Evolutionary conservation across 2,888 invertebrate species (phyloP), one percentile per base, ranked within the genome.

Genomic region (Muscina levida): DNA sequence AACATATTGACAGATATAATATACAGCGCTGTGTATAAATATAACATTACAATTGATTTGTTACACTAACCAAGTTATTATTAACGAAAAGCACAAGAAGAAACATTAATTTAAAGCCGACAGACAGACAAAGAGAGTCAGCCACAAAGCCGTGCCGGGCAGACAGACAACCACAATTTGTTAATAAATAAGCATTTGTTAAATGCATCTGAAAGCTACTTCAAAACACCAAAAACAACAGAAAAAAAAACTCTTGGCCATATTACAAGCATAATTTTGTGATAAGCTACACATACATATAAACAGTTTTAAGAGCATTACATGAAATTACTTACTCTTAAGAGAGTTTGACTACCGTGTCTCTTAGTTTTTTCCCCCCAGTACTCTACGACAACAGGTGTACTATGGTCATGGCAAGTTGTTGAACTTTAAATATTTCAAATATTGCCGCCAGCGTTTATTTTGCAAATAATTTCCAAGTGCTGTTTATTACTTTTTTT

Each of bases 321-420:
- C n/a, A n/a, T n/a, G n/a, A n/a, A n/a, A n/a, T n/a, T n/a, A n/a
- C n/a, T n/a, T n/a, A n/a, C n/a, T n/a, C n/a, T n/a, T n/a, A n/a
- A 31, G 62, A 37, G 42, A 59, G 57, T 10, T 59, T 70, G 48
- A 44, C 5, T 13, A 24, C 39, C 24, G 19, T 37, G 37, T 13
- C 26, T 42, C 51, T n/a, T n/a, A n/a, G n/a, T n/a, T n/a, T n/a
- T n/a, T n/a, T n/a, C n/a, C n/a, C n/a, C n/a, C n/a, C n/a, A n/a
- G n/a, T n/a, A n/a, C n/a, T 31, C 4, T 31, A 5, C 31, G 31
- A 31, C 31, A 31, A 19, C 48, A 48, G 48, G 48, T 48, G 53
- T 53, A 53, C 31, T 67, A 44, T 71, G 72, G 72, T 73, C 73
- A 80, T 59, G 77, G 66, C 51, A 71, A 80, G 51, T 77, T 77